Conservation (phyloP, 23 tunicate genomes). For the Phallusia fumigata region DNA sequence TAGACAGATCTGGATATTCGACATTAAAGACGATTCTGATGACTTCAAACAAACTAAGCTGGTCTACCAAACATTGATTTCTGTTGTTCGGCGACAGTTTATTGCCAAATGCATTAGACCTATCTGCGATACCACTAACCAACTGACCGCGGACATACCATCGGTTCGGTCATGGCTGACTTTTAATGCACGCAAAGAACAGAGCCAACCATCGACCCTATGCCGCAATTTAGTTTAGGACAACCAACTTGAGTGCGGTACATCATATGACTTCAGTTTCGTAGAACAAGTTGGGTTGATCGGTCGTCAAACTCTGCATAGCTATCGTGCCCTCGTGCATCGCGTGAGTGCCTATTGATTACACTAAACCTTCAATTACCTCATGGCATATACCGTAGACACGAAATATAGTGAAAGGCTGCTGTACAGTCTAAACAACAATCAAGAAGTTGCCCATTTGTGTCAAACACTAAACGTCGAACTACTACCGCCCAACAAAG, state of each 20-base stretch:
- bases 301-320: not conserved
- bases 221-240: too few species aligned
- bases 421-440: conserved; percentile 7
- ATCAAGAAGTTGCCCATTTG: not conserved
- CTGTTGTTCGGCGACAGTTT: too few species aligned
- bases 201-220: too few species aligned
- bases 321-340: conserved; percentile 3
- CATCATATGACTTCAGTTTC: not conserved
- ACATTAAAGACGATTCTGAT: too few species aligned
- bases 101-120: too few species aligned
- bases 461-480: not conserved
- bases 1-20: too few species aligned
- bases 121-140: not conserved
- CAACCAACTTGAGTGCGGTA: not conserved
- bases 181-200: not conserved
- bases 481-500: conserved; percentile 20
- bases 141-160: not conserved
- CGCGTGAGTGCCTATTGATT: conserved; percentile 1
- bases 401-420: not conserved
- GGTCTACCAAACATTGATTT: too few species aligned
- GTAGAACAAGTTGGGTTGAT: not conserved
- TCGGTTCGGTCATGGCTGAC: not conserved
- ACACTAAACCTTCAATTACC: not conserved
- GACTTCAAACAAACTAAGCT: too few species aligned
- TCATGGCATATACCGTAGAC: not conserved